Evolutionary conservation across 2,888 invertebrate species (phyloP).

Genomic region (Agonum fuliginosum): DNA sequence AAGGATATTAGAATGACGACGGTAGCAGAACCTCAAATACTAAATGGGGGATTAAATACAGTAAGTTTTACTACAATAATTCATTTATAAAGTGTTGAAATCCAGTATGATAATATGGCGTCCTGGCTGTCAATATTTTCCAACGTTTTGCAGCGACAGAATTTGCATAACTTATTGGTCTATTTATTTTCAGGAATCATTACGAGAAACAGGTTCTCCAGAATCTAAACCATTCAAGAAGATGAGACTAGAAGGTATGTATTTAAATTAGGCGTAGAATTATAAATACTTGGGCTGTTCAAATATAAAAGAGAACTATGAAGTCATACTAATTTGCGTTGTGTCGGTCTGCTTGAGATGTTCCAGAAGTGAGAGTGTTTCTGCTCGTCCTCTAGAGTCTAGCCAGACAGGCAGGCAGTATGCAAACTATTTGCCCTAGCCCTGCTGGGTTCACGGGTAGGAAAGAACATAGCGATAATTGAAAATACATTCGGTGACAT

Average conservation of each 20-base stretch:
- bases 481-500: conserved; percentile 37
- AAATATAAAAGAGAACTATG: conserved; percentile 65
- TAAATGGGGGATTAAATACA: conserved; percentile 52
- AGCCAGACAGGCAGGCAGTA: conserved; percentile 63
- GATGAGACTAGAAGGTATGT: conserved; percentile 68
- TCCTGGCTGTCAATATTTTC: conserved; percentile 31
- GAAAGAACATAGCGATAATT: conserved; percentile 64
- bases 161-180: not conserved
- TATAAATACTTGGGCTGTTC: conserved; percentile 64
- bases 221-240: conserved; percentile 64
- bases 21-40: conserved; percentile 51
- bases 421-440: conserved; percentile 68
- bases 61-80: conserved; percentile 24
- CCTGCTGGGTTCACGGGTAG: conserved; percentile 73
- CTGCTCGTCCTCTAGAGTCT: conserved; percentile 70
- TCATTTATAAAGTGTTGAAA: not conserved
- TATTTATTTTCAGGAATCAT: conserved; percentile 26
- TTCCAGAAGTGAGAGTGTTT: conserved; percentile 73
- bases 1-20: conserved; percentile 48
- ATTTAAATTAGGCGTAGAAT: conserved; percentile 63
- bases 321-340: conserved; percentile 73
- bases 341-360: conserved; percentile 74
- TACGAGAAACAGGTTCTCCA: conserved; percentile 8
- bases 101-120: conserved; percentile 40
- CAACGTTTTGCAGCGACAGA: not conserved